Evolutionary conservation across 2,113 vertebrate genomes (phyloP), one percentile per base, ranked within the genome.

Genomic region (Paralichthys olivaceus): DNA sequence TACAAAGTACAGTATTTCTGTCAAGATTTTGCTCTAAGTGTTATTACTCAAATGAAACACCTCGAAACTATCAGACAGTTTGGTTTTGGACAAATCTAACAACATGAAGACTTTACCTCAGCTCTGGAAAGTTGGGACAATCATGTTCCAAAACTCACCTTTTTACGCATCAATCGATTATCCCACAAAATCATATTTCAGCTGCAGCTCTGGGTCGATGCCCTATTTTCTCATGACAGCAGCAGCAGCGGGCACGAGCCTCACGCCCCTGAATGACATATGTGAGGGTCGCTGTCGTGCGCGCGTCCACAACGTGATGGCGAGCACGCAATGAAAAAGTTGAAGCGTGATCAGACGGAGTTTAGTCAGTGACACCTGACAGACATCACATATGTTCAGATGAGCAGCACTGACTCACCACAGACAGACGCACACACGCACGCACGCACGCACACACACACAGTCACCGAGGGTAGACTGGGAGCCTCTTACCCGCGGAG

Each of bases 281-380:
- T n/a, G 1, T 20, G 53, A 7, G 19, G n/a, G 37, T 14, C 60
- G 13, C 1, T 45, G 15, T 64, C 64, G 62, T 34, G 67, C 55
- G 58, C 23, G 65, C 69, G 53, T 40, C 11, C 12, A 3, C 78
- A 17, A 11, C 65, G 45, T 19, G 45, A 49, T 49, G 45, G 61
- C 37, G 37, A 40, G 37, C 37, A 40, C 37, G 37, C 37, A 37
- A 19, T 28, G 12, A 57, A 76, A 55, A 70, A 59, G 59, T 59
- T 69, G 7, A 54, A 51, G 47, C 63, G 62, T 28, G 55, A 66
- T 51, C 58, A 25, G 32, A 4, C 58, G 6, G 29, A 66, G n/a
- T 22, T 23, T 68, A 84, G 57, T 87, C 80, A 84, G 43, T 26
- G 69, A 65, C 84, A 89, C 89, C 81, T 87, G 84, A 90, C 80